Percentiles rank a stretch among this genome's conserved stretches.
Conservation (phyloP, 2,113 vertebrate species). For the Rhea pennata region DNA sequence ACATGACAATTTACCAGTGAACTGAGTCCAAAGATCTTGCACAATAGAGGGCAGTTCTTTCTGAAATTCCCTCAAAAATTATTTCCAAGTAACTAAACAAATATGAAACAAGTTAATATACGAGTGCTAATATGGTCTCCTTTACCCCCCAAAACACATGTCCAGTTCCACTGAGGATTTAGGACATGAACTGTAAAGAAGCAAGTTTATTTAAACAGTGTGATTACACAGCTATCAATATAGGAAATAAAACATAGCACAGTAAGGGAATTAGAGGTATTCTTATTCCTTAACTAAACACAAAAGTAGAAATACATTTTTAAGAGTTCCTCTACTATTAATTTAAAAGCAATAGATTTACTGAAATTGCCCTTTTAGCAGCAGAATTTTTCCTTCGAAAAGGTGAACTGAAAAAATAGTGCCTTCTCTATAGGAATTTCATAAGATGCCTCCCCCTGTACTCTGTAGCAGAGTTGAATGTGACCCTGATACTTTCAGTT, state of each 20-base stretch:
- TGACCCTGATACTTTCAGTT: slow-evolving; percentile 54
- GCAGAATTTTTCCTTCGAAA: background rate
- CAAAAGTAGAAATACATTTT: accelerated
- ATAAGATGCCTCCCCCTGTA: background rate
- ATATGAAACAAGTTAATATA: background rate
- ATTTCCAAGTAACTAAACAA: background rate
- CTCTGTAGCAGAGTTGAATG: background rate
- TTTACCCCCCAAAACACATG: accelerated
- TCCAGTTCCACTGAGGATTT: background rate
- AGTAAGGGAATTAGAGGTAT: background rate
- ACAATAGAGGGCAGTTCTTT: background rate
- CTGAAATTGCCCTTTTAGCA: background rate
- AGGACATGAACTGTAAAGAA: background rate
- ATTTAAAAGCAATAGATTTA: background rate
- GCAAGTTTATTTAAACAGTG: too few relatives aligned
- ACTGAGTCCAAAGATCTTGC: background rate
- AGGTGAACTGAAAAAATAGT: background rate
- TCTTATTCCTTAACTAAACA: background rate
- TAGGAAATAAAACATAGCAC: background rate
- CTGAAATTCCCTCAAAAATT: background rate
- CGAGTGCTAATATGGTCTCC: accelerated
- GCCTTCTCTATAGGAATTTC: slow-evolving; percentile 36
- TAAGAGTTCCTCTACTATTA: background rate
- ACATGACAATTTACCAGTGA: accelerated
- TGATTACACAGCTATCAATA: background rate